These are phyloP conservation scores for sheep (Ovis aries) DNA, from an alignment of 2,113 vertebrate species.

Conservation along the genomic window ARS-UI_Ramb_v3.0 NC_056067.1:47911501-47912000, in stretches of 20 bases:
- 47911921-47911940: slow-evolving; percentile 83
- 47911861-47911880: accelerated
- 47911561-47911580: background rate
- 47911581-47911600: background rate
- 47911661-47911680: background rate
- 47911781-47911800: background rate
- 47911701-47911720: background rate
- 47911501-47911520: background rate
- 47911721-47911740: too few relatives aligned
- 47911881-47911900: slow-evolving; percentile 81
- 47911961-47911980: slow-evolving; percentile 83
- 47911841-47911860: background rate
- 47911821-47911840: accelerated
- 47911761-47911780: background rate
- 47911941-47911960: slow-evolving; percentile 83
- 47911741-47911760: background rate
- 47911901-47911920: slow-evolving; percentile 81
- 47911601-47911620: background rate
- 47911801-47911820: background rate
- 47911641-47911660: background rate
- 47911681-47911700: background rate
- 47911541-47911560: too few relatives aligned
- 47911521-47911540: background rate
- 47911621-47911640: background rate
- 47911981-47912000: background rate